Percentiles rank a stretch among this genome's conserved stretches.
These are phyloP conservation scores for Spatula versicolor DNA, from an alignment of 2,797 vertebrate genomes.

Conservation along the genomic window DNA sequence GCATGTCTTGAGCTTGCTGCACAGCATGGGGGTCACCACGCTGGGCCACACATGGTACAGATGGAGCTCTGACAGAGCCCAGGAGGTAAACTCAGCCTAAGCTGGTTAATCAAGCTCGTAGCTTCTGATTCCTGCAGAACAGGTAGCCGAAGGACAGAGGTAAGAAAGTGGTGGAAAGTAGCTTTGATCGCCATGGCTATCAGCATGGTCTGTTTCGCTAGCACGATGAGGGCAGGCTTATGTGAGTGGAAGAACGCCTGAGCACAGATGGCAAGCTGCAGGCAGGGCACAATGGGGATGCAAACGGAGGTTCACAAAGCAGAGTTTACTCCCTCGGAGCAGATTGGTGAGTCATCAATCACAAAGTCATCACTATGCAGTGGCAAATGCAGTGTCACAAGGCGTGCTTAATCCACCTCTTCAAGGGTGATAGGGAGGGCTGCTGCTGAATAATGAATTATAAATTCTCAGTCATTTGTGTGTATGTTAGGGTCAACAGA, in stretches of 20 bases:
- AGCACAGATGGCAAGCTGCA: background rate
- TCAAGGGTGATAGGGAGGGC: background rate
- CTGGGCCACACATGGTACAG: background rate
- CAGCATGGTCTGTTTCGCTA: background rate
- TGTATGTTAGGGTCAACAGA: background rate
- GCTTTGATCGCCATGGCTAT: rapidly evolving
- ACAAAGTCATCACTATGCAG: background rate
- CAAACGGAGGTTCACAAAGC: background rate
- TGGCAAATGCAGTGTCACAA: background rate
- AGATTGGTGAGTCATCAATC: background rate
- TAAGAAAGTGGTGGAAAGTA: background rate
- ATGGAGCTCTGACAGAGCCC: background rate
- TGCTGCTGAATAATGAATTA: background rate
- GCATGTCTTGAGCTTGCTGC: background rate
- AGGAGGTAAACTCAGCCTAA: background rate
- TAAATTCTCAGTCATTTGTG: rapidly evolving
- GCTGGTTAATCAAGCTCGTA: background rate
- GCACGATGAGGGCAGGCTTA: background rate
- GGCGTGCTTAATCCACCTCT: background rate
- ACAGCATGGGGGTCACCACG: background rate
- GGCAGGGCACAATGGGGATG: background rate
- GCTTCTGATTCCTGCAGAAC: background rate
- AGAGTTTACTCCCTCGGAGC: background rate
- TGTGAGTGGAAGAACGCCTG: background rate
- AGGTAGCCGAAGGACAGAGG: background rate